Conservation (phyloP, 2,797 vertebrate genomes). For the Sebastes elongatus region DNA sequence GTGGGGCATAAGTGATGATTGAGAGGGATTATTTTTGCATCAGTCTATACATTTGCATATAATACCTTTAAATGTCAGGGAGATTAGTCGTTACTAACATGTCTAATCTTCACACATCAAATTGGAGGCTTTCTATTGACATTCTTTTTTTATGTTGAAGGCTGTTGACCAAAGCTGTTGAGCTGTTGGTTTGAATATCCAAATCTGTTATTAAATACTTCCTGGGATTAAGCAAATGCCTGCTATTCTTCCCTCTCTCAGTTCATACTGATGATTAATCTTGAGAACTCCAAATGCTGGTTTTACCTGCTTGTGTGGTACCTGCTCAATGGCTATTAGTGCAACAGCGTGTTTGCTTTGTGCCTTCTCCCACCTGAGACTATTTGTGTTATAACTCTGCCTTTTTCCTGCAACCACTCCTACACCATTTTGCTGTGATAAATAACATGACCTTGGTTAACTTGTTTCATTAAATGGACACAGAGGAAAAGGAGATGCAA, state of each 20-base stretch:
- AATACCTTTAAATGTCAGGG: not conserved
- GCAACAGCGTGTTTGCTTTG: not conserved
- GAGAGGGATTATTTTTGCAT: too few relatives aligned
- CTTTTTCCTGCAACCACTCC: conserved; percentile 8
- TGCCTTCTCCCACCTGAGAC: conserved; percentile 5
- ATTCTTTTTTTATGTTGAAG: not conserved
- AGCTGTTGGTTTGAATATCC: not conserved
- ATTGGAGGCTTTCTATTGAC: not conserved
- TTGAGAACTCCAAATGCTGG: not conserved
- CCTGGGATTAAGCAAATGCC: not conserved
- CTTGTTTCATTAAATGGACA: conserved; percentile 39
- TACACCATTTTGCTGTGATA: conserved; percentile 14
- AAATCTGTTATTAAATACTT: not conserved
- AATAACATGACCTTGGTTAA: conserved; percentile 50
- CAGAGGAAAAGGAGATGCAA: conserved; percentile 6
- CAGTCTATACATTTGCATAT: too few relatives aligned
- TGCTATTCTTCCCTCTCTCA: not conserved
- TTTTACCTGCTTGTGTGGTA: not conserved
- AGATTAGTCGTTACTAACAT: not conserved
- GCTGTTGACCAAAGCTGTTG: not conserved
- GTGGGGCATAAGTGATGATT: too few relatives aligned
- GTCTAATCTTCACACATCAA: not conserved
- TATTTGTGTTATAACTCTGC: conserved; percentile 6
- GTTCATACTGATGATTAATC: not conserved
- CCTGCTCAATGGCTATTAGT: conserved; percentile 1